These are phyloP conservation scores for Blera fallax DNA, from an alignment of 2,888 invertebrate genomes.

Conservation along the genomic window DNA sequence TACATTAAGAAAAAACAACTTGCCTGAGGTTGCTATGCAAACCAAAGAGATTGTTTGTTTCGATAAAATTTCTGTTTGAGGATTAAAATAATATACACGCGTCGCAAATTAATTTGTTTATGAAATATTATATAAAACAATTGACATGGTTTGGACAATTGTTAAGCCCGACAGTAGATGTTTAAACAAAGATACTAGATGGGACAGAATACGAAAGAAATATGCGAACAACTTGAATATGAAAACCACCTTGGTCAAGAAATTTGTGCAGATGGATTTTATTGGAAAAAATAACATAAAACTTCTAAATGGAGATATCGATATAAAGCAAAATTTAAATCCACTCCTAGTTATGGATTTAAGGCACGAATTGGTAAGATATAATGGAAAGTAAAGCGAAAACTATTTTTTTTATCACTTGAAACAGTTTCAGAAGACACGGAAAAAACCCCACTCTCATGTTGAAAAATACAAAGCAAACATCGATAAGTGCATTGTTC, in stretches of 20 bases:
- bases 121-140: background rate
- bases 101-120: background rate
- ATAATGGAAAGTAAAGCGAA: background rate
- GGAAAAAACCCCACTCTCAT: constrained; percentile 57
- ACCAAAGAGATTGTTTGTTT: constrained; percentile 16
- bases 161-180: constrained; percentile 40
- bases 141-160: constrained; percentile 56
- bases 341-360: constrained; percentile 81
- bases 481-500: constrained; percentile 77
- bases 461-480: constrained; percentile 72
- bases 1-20: background rate
- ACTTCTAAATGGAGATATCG: constrained; percentile 76
- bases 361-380: constrained; percentile 79
- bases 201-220: constrained; percentile 81
- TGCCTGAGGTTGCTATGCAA: constrained; percentile 1
- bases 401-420: background rate
- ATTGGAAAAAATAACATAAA: constrained; percentile 77
- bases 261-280: constrained; percentile 80
- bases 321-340: constrained; percentile 74
- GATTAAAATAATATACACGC: background rate
- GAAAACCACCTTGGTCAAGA: constrained; percentile 79
- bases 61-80: background rate
- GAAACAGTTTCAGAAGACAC: constrained; percentile 77
- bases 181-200: constrained; percentile 79
- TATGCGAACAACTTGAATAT: constrained; percentile 75